A percentile compares a stretch with the other conserved stretches of the same genome.
phyloP scores from a whole-genome alignment of 2,113 vertebrate genomes.

The Solenodon paradoxus region DNA sequence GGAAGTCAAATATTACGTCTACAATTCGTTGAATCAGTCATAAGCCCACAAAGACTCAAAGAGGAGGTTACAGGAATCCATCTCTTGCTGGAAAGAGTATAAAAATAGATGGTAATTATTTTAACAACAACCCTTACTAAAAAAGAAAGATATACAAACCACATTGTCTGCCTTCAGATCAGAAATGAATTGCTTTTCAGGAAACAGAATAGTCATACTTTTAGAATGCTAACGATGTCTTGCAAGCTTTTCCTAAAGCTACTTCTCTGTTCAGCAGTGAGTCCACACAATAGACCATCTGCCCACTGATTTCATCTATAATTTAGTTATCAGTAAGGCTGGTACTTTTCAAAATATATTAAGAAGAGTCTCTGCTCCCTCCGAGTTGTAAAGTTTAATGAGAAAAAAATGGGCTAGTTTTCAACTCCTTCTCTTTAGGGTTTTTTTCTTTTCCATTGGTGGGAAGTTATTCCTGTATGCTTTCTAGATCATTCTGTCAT shows the following conservation, averaged over 20 bases:
- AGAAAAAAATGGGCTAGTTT: conserved; percentile 1
- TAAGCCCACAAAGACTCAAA: not conserved
- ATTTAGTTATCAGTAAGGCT: conserved; percentile 43
- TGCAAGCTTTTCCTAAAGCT: not conserved
- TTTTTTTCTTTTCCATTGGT: not conserved
- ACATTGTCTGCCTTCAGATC: not conserved
- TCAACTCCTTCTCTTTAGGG: not conserved
- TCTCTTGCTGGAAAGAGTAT: not conserved
- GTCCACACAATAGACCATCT: not conserved
- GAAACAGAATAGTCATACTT: not conserved
- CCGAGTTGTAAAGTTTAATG: conserved; percentile 25
- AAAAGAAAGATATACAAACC: not conserved
- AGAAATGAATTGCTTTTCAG: conserved; percentile 28
- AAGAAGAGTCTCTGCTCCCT: not conserved
- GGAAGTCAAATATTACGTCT: not conserved
- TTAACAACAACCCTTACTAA: not conserved
- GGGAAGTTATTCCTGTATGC: not conserved
- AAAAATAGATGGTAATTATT: not conserved
- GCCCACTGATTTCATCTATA: conserved; percentile 42
- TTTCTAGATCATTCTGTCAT: not conserved
- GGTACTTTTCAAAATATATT: conserved; percentile 24
- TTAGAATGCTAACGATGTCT: not conserved
- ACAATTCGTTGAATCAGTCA: not conserved
- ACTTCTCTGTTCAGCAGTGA: not conserved
- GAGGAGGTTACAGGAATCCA: not conserved